Conservation (phyloP, 2,113 vertebrate species). For the Pollachius pollachius region DNA sequence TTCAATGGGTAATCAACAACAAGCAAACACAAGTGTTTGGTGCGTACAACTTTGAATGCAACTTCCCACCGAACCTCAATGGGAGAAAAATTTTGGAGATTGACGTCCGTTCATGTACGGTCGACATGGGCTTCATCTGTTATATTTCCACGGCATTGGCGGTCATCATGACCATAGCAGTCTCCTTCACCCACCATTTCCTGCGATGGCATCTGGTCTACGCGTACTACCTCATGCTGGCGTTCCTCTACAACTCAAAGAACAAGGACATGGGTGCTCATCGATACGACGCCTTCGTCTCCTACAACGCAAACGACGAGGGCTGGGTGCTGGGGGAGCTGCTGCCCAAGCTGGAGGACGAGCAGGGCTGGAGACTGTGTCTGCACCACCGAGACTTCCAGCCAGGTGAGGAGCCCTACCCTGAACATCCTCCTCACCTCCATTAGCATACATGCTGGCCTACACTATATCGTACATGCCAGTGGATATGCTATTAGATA, state of each 20-base stretch:
- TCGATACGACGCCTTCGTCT: conserved; percentile 76
- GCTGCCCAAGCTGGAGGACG: conserved; percentile 68
- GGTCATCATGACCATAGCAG: conserved; percentile 43
- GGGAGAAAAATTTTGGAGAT: conserved; percentile 52
- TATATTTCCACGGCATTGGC: conserved; percentile 45
- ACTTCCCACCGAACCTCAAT: conserved; percentile 53
- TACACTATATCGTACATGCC: no score
- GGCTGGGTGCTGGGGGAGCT: conserved; percentile 67
- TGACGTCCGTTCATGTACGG: conserved; percentile 35
- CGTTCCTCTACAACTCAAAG: conserved; percentile 61
- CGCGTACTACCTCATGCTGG: conserved; percentile 69
- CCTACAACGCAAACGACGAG: conserved; percentile 73
- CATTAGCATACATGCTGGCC: no score
- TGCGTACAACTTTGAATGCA: conserved; percentile 65
- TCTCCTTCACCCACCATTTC: conserved; percentile 60
- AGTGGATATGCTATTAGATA: no score
- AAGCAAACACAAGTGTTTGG: conserved; percentile 65
- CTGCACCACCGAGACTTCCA: conserved; percentile 79
- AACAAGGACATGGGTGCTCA: conserved; percentile 28
- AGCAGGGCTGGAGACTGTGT: conserved; percentile 74
- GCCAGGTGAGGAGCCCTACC: conserved; percentile 55
- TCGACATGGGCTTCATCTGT: conserved; percentile 42
- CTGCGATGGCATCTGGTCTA: conserved; percentile 65
- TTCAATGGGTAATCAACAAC: conserved; percentile 43
- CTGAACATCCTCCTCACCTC: not conserved